Evolutionary conservation across 1,140 invertebrate genomes (phyloP).

Genomic region (Bactericera cockerelli): DNA sequence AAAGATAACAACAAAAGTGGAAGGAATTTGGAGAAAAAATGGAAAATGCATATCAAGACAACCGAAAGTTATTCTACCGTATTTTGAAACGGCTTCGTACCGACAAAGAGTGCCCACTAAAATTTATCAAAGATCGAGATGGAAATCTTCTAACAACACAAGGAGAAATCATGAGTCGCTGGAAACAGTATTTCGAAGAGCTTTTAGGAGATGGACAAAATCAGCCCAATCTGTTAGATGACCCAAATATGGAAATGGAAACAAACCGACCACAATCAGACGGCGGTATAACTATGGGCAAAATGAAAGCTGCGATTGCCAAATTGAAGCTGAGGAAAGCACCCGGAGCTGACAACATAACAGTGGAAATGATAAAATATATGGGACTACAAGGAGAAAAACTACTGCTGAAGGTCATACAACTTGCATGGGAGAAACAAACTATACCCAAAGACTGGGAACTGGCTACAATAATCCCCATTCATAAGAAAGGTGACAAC

Average conservation of each 20-base stretch:
- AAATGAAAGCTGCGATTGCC: not conserved
- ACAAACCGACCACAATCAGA: not conserved
- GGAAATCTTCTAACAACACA: not conserved
- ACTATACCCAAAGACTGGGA: conserved; percentile 21
- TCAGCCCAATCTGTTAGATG: not conserved
- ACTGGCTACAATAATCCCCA: conserved; percentile 18
- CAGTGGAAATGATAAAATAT: not conserved
- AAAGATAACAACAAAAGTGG: not conserved
- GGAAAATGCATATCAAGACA: not conserved
- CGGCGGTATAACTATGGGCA: not conserved
- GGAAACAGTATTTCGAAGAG: not conserved
- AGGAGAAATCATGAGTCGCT: not conserved
- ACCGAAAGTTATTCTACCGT: conserved; percentile 8
- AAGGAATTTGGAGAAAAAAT: conserved; percentile 10
- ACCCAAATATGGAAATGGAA: not conserved
- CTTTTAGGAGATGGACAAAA: not conserved
- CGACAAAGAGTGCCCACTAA: conserved; percentile 3
- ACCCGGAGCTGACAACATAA: not conserved
- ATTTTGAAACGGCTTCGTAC: not conserved
- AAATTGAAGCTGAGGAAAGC: not conserved
- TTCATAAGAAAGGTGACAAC: conserved; percentile 24
- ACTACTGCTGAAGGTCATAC: not conserved
- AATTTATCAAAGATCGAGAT: not conserved
- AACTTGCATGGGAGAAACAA: not conserved
- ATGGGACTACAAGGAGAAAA: not conserved